phyloP scores from a whole-genome alignment of 2,113 vertebrate genomes.

The Eulemur macaco region DNA sequence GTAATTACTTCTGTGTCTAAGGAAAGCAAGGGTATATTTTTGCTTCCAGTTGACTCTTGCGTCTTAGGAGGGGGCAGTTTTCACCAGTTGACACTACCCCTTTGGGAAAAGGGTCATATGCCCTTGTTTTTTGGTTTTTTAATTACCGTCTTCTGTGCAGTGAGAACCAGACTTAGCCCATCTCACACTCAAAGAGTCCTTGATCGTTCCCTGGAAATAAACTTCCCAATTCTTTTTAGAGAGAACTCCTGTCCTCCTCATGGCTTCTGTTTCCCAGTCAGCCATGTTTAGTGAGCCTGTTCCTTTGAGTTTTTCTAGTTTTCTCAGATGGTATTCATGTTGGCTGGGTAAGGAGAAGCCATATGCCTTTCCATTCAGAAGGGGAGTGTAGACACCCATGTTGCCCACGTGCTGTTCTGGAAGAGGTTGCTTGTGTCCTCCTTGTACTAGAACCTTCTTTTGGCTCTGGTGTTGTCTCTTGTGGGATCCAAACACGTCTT shows the following conservation, averaged over 20 bases:
- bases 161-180: constrained; percentile 23
- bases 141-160: neutral
- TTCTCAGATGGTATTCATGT: constrained; percentile 67
- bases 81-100: constrained; percentile 38
- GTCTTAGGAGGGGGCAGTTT: neutral
- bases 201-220: constrained; percentile 66
- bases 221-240: constrained; percentile 56
- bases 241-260: constrained; percentile 49
- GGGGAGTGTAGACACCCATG: constrained; percentile 65
- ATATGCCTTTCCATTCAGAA: constrained; percentile 72
- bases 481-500: constrained; percentile 48
- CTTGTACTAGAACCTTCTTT: constrained; percentile 67
- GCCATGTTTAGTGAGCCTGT: constrained; percentile 77
- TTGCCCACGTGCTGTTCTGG: constrained; percentile 52
- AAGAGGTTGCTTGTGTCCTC: constrained; percentile 62
- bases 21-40: neutral
- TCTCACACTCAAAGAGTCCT: constrained; percentile 36
- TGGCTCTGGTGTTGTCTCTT: constrained; percentile 45
- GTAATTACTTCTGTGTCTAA: neutral
- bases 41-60: neutral
- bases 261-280: constrained; percentile 67
- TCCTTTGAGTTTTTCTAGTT: constrained; percentile 78
- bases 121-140: constrained; percentile 20
- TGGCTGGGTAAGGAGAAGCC: constrained; percentile 72
- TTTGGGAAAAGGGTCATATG: neutral